Conservation (phyloP, 2,113 vertebrate genomes). For the Talpa occidentalis region DNA sequence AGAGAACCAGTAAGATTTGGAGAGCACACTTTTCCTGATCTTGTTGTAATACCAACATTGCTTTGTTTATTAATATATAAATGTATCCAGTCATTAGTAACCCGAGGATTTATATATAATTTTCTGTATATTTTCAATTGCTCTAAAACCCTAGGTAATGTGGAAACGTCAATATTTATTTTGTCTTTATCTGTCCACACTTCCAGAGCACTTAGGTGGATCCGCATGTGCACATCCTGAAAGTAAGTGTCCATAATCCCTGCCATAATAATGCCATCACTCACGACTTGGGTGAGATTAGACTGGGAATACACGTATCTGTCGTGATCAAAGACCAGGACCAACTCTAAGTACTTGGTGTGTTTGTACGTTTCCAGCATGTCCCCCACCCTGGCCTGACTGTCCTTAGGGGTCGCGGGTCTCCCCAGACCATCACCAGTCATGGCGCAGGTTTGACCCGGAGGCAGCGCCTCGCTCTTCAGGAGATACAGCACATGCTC, state of each 20-base stretch:
- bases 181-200: conserved; percentile 23
- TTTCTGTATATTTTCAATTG: too few relatives aligned
- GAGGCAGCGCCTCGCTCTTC: background rate
- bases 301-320: background rate
- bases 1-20: fast-evolving
- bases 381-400: background rate
- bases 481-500: conserved; percentile 49
- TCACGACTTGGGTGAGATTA: background rate
- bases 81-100: background rate
- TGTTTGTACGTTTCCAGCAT: background rate
- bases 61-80: too few relatives aligned
- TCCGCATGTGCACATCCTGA: background rate
- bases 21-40: conserved; percentile 16
- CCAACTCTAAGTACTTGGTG: conserved; percentile 35
- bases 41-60: too few relatives aligned
- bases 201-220: conserved; percentile 49
- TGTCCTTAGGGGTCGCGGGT: background rate
- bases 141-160: too few relatives aligned
- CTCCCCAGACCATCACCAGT: fast-evolving
- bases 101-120: fast-evolving
- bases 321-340: background rate
- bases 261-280: conserved; percentile 25
- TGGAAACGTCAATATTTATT: too few relatives aligned
- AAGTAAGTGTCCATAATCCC: conserved; percentile 29
- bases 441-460: background rate